phyloP scores from a whole-genome alignment of 2,888 invertebrate genomes.

The Parnassius apollo region DNA sequence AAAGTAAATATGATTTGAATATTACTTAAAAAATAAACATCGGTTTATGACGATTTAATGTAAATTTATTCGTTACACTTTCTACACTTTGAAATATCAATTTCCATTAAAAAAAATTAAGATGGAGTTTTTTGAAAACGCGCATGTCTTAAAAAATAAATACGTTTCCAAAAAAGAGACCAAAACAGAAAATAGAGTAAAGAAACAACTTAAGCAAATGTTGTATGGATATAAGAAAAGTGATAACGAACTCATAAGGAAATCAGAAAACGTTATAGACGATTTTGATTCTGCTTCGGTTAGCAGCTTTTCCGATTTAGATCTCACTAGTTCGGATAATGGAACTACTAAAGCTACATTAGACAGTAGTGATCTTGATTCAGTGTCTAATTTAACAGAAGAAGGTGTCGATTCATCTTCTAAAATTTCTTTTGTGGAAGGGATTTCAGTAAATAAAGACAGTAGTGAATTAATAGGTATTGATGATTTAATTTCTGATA shows the following conservation, averaged over 20 bases:
- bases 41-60: no score
- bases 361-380: constrained; percentile 29
- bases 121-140: constrained; percentile 68
- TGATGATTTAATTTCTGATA: constrained; percentile 7
- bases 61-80: neutral
- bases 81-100: neutral
- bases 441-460: constrained; percentile 15
- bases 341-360: constrained; percentile 35
- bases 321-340: constrained; percentile 47
- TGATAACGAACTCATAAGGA: constrained; percentile 59
- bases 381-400: constrained; percentile 18
- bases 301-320: constrained; percentile 63
- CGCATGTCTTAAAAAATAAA: constrained; percentile 53
- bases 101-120: neutral
- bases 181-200: constrained; percentile 51
- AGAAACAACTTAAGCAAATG: constrained; percentile 67
- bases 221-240: constrained; percentile 60
- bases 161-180: constrained; percentile 41
- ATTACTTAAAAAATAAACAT: no score
- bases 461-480: constrained; percentile 10
- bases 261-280: constrained; percentile 40
- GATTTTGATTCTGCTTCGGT: constrained; percentile 55
- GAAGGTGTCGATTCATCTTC: constrained; percentile 9
- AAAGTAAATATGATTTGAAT: no score
- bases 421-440: neutral